Evolutionary conservation across 2,888 invertebrate genomes (phyloP).

Genomic region (Pyrrhia umbra): DNA sequence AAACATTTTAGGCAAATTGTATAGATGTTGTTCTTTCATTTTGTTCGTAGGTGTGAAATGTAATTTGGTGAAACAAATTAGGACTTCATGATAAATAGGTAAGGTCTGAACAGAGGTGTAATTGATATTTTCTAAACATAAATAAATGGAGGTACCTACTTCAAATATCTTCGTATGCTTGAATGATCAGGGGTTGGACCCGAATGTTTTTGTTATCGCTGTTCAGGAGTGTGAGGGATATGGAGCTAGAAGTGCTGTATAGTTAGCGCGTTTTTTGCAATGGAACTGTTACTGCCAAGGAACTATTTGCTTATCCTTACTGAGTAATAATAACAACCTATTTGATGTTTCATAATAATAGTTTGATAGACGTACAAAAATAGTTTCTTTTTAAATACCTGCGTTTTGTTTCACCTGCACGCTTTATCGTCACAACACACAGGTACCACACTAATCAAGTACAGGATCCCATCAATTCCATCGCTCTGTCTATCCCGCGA

Average conservation of each 20-base stretch:
- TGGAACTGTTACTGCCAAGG: too few species aligned
- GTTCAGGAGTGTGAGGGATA: too few species aligned
- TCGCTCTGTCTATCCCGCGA: slow-evolving; percentile 17
- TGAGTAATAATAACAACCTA: too few species aligned
- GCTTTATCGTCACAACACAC: too few species aligned
- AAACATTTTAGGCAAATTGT: slow-evolving; percentile 58
- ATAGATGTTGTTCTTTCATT: slow-evolving; percentile 60
- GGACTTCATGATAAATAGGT: slow-evolving; percentile 23
- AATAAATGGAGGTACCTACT: not conserved
- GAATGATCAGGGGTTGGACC: not conserved
- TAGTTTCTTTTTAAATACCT: too few species aligned
- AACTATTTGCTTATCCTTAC: too few species aligned
- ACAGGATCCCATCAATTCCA: slow-evolving; percentile 21
- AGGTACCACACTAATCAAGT: slow-evolving; percentile 13
- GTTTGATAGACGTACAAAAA: too few species aligned
- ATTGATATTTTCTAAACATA: not conserved
- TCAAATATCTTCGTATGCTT: not conserved
- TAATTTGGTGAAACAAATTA: slow-evolving; percentile 25
- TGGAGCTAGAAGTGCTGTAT: too few species aligned
- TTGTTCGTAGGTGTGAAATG: slow-evolving; percentile 23
- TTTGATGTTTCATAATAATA: too few species aligned
- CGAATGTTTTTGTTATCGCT: too few species aligned
- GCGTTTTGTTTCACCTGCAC: too few species aligned
- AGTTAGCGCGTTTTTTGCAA: too few species aligned
- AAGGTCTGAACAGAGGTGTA: not conserved